Evolutionary conservation across 2,113 vertebrate species (phyloP), one percentile per base, ranked within the genome.

Genomic region (Rafetus swinhoei): DNA sequence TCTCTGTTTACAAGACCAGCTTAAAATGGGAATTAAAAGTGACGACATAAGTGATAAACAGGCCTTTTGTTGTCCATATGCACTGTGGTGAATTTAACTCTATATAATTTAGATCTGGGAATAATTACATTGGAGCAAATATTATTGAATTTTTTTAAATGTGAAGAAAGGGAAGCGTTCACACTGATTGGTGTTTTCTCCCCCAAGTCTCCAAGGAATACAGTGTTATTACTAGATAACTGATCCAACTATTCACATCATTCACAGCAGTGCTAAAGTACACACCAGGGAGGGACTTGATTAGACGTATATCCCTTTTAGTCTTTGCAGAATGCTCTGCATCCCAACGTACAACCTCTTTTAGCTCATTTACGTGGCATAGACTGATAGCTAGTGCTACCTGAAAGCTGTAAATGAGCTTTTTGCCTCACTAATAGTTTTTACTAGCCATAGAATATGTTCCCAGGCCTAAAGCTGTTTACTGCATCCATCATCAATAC

Each of bases 341-440:
- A 90, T 96, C 96, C 87, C 91, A 79, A 90, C 95, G 91, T 87
- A 84, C 72, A 85, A 86, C 86, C 83, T 94, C 85, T 95, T 95
- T 79, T 74, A 84, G 94, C 86, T 93, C 81, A 93, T 97, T 97
- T 96, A 85, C 92, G 85, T 96, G 94, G 86, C 91, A 90, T 77
- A 95, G 97, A 97, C 94, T 88, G 93, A 97, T 95, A 96, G 93
- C 88, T 87, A 87, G 79, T 79, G 81, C 74, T 89, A 88, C 91
- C 82, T 93, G 92, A 95, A 96, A 87, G 92, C 90, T 96, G 89
- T 82, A 97, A 94, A 96, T 97, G 90, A 97, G 93, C 79, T 95
- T 81, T 81, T 95, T 94, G 85, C 85, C 83, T 85, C 89, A 52
- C 91, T 96, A 92, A 76, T 96, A 85, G 86, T 93, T 93, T 95